phyloP scores from a whole-genome alignment of 2,113 vertebrate genomes.

The Hydrochoerus hydrochaeris region DNA sequence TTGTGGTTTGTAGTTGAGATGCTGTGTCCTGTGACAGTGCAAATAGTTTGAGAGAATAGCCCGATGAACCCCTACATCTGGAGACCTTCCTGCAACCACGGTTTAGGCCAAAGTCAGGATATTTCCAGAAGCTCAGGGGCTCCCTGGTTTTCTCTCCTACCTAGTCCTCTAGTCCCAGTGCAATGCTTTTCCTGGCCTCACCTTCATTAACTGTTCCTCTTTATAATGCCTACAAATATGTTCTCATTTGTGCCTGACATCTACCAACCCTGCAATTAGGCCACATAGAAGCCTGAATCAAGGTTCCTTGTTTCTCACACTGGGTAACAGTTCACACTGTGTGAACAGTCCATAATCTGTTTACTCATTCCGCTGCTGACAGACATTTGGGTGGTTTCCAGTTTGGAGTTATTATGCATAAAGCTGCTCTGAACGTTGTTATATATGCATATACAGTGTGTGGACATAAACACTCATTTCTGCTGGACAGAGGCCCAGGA shows the following conservation, averaged over 20 bases:
- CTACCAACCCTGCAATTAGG: not conserved
- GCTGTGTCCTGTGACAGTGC: not conserved
- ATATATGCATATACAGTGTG: not conserved
- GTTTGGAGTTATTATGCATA: not conserved
- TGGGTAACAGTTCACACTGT: not conserved
- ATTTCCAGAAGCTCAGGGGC: not conserved
- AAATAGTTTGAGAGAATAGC: not conserved
- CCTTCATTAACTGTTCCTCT: not conserved
- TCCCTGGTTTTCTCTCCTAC: not conserved
- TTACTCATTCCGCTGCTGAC: not conserved
- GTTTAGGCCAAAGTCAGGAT: not conserved
- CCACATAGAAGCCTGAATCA: not conserved
- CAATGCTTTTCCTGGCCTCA: not conserved
- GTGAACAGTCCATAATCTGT: not conserved
- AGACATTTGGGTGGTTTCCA: not conserved
- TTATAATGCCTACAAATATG: not conserved
- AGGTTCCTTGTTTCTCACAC: not conserved
- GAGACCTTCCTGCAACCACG: accelerated
- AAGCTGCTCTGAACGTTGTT: not conserved
- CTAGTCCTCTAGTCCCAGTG: too few species aligned
- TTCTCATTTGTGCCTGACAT: not conserved
- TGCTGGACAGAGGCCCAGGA: not conserved
- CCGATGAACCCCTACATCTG: not conserved
- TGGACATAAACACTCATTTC: not conserved
- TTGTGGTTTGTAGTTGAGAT: not conserved